These are phyloP conservation scores for Phanerotoma sp. DNA, from an alignment of 2,888 invertebrate species.

Conservation along the genomic window DNA sequence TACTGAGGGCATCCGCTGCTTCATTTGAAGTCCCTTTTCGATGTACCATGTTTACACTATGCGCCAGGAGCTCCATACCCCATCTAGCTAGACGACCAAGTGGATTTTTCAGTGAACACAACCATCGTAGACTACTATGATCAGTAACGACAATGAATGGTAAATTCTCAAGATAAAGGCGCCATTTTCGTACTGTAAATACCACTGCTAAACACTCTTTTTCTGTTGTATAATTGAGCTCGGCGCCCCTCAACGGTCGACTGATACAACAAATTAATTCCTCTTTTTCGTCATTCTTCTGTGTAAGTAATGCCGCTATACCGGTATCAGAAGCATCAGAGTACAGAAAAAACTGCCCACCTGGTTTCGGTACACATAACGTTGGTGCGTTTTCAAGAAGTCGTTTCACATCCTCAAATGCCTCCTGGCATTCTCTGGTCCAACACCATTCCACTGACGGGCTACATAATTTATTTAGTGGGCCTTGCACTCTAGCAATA, in stretches of 20 bases:
- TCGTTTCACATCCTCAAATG: constrained; percentile 20
- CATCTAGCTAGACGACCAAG: constrained; percentile 1
- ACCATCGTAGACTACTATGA: constrained; percentile 27
- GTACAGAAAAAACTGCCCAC: no score
- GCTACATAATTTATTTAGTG: neutral
- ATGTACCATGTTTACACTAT: neutral
- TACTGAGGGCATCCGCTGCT: neutral
- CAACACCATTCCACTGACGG: neutral
- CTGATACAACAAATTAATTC: constrained; percentile 19
- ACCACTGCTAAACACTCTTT: constrained; percentile 19
- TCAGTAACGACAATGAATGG: constrained; percentile 36
- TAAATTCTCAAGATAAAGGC: constrained; percentile 22
- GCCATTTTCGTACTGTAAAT: constrained; percentile 24
- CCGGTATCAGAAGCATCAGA: no score
- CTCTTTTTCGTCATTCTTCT: constrained; percentile 15
- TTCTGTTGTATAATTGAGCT: constrained; percentile 4
- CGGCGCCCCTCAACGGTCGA: constrained; percentile 8
- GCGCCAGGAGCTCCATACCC: neutral
- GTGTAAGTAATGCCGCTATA: no score
- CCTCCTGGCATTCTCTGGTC: constrained; percentile 21
- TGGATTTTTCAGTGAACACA: constrained; percentile 18
- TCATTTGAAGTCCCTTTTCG: neutral
- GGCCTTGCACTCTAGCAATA: neutral
- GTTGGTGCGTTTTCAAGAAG: constrained; percentile 14
- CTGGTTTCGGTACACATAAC: constrained; percentile 22